Evolutionary conservation across 2,113 vertebrate genomes (phyloP), one percentile per base, ranked within the genome.

Genomic region (Pseudorhombus dupliciocellatus): DNA sequence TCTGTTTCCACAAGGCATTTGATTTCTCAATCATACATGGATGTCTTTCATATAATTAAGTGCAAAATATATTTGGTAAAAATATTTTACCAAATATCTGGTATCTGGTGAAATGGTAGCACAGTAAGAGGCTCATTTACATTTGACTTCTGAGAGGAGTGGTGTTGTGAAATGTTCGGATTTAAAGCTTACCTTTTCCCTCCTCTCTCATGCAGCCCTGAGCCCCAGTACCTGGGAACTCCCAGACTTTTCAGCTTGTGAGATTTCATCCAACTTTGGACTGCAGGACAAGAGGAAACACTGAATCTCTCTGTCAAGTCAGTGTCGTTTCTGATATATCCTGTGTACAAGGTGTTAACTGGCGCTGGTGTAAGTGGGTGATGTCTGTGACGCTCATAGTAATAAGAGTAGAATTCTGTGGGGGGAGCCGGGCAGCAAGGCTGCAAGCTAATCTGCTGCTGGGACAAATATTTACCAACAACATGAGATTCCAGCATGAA

Each of bases 161-260:
- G 18, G 18, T 2, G 25, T 4, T 44, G 10, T 25, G 9, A 57
- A 9, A 0, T 8, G 10, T 31, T 44, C 16, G 7, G 40, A 12
- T 42, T 15, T 31, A 31, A 34, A 34, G 8, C 85, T 94, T 91
- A 99, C 97, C 94, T 95, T 69, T 94, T 96, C 57, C 94, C 96
- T 75, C 91, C 95, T 90, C 91, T 96, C 79, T 94, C 93, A 72
- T 99, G 96, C 64, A 97, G 95, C 62, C 97, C 97, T 75, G 96
- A 97, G 56, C 96, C 97, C 97, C 96, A 98, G 28, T 97, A 98
- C 82, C 92, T 94, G 54, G 97, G 96, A 65, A 98, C 95, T 69
- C 97, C 97, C 85, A 99, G 87, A 77, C 93, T 93, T 70, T 96
- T 96, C 84, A 96, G 42, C 79, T 96, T 96, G 85, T 82, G 94